Base-by-base conservation (phyloP, 2,797 vertebrate species). In the Lagorchestes hirsutus region DNA sequence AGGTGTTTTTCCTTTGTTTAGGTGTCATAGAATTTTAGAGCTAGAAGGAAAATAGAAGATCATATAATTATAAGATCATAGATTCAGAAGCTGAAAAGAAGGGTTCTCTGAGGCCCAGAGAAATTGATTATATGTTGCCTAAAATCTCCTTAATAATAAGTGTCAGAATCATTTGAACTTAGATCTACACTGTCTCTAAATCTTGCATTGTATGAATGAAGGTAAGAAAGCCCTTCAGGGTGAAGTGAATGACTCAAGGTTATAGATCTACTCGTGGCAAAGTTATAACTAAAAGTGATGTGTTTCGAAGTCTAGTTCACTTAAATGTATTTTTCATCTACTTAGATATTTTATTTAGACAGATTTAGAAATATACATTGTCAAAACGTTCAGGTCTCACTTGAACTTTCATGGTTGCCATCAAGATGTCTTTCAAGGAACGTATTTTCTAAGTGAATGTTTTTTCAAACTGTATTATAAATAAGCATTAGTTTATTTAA, bases 51-150 rank as follows among this genome's bases (percentile, higher is more conserved):
- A 5, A 34, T 5, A 74, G 18, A n/a, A 18, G 5, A 22, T 74
- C 62, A 16, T 22, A 34, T 40, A 8, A 46, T 82, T 82, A 40
- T 46, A 82, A 9, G n/a, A 31, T 58, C 31, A 31, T 62, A 55
- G 91, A 54, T 97, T 59, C 94, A 57, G 29, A 93, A 94, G 95
- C 18, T 95, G 16, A 96, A 94, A 27, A 96, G n/a, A 58, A 93
- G 55, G 0, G 13, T n/a, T 95, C 95, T 54, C 93, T 54, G 93
- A 91, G 74, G 31, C 8, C 91, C 3, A 94, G 55, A 90, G 55
- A 22, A 3, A 1, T 92, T 90, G 94, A 94, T 52, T 52, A 91
- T 50, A 50, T 87, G 22, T 50, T 87, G 9, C 74, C 40, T 24
- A 87, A 87, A 10, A 24, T 87, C 22, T 46, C 40, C 22, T 87